These are phyloP conservation scores for Ctenicera cuprea DNA, from an alignment of 2,888 invertebrate species.

Conservation along the genomic window DNA sequence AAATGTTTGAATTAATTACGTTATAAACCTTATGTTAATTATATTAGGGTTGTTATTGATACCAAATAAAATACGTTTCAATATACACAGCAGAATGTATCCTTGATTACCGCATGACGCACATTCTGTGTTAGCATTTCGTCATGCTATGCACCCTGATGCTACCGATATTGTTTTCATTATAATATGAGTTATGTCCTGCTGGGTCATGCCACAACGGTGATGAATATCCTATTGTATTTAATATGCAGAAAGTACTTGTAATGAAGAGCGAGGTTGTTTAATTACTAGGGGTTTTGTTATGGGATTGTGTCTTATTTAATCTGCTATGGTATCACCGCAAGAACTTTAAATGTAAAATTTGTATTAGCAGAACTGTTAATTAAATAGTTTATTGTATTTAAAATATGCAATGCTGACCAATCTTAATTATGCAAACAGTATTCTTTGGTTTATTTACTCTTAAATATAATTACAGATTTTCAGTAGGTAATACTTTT, in stretches of 20 bases:
- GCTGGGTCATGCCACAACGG: constrained; percentile 37
- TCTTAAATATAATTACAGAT: too few species aligned
- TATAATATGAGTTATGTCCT: constrained; percentile 39
- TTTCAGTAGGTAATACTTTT: too few species aligned
- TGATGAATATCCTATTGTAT: constrained; percentile 40
- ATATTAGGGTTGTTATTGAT: background rate
- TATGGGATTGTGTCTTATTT: background rate
- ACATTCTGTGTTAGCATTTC: constrained; percentile 32
- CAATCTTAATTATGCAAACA: too few species aligned
- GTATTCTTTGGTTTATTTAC: too few species aligned
- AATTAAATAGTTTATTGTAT: too few species aligned
- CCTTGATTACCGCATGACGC: constrained; percentile 31
- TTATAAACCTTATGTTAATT: background rate
- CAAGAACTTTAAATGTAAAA: too few species aligned
- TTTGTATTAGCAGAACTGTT: too few species aligned
- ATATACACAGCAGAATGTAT: constrained; percentile 6
- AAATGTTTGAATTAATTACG: too few species aligned
- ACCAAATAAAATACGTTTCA: background rate
- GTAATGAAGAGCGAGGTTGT: constrained; percentile 11
- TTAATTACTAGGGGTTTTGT: constrained; percentile 1
- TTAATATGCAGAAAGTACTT: constrained; percentile 36
- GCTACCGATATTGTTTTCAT: constrained; percentile 47
- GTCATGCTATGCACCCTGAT: constrained; percentile 43
- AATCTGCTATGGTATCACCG: background rate
- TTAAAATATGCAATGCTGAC: too few species aligned